Evolutionary conservation across 35 echinoderm and acorn worm species (phyloP).

Genomic region (Heliocidaris tuberculata): DNA sequence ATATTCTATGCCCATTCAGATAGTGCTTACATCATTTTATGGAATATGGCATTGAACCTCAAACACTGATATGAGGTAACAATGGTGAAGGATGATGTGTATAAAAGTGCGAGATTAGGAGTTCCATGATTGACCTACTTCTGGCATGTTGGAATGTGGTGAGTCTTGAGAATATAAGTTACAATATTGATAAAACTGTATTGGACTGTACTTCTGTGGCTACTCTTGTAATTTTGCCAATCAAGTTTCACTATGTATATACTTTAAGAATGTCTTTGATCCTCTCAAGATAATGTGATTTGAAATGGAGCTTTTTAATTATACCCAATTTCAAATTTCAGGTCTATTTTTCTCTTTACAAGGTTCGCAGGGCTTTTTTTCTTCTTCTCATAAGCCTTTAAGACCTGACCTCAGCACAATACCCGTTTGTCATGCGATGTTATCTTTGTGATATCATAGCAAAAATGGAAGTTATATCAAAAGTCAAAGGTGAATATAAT

Average conservation of each 20-base stretch:
- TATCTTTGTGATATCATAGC: too few relatives aligned
- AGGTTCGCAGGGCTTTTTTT: too few relatives aligned
- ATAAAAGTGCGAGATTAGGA: not conserved
- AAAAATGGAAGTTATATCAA: too few relatives aligned
- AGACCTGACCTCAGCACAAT: too few relatives aligned
- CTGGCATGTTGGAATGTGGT: not conserved
- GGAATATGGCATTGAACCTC: not conserved
- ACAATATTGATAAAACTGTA: not conserved
- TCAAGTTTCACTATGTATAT: not conserved
- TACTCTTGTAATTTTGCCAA: not conserved
- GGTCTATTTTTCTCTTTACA: too few relatives aligned
- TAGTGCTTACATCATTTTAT: not conserved
- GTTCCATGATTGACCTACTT: not conserved
- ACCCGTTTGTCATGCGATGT: too few relatives aligned
- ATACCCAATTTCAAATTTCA: too few relatives aligned
- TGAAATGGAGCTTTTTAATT: too few relatives aligned
- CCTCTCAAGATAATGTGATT: too few relatives aligned
- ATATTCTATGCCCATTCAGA: not conserved
- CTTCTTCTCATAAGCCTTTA: too few relatives aligned
- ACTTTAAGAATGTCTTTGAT: too few relatives aligned
- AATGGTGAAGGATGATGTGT: not conserved
- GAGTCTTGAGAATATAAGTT: not conserved
- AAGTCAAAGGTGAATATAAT: too few relatives aligned
- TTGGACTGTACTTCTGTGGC: not conserved
- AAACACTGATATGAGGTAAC: not conserved